Evolutionary conservation across 2,888 invertebrate genomes (phyloP), one percentile per base, ranked within the genome.

Genomic region (Lepidocyrtoides sp.): DNA sequence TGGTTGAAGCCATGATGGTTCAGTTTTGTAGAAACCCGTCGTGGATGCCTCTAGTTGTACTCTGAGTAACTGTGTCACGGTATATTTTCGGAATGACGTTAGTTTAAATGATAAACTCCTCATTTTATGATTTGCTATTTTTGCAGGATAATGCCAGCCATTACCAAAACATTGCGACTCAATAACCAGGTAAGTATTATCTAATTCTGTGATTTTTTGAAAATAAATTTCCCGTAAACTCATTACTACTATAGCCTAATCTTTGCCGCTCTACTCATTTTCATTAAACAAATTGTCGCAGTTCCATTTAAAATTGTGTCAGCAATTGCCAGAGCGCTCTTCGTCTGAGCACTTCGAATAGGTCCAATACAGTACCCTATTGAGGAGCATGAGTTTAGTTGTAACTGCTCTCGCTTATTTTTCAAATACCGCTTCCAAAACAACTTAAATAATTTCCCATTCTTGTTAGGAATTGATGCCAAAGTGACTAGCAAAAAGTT

Each of bases 361-460:
- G 44, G 69, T 17, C 84, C 84, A 29, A 69, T 0, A 17, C 10
- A n/a, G 17, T 84, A 84, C 0, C 84, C 84, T 29, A 69, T 51
- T 20, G 1, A 32, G 2, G 69, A n/a, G 14, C 84, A 84, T 0
- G 84, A 48, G 10, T 32, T 36, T 2, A 84, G 2, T n/a, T 51
- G 26, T 51, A 69, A 17, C 0, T 51, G 8, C 1, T 84, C 29
- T 10, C 1, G 0, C 20, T 29, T 66, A 2, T 0, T 17, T 14
- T 20, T 32, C 1, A 69, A n/a, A 32, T 57, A 66, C 0, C 51
- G 29, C 14, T 23, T 84, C 84, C 66, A 84, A 29, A 69, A 84
- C 10, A 23, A 10, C 4, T 48, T 84, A n/a, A 51, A 69, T 48
- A 2, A 1, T 20, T 51, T 66, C 32, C 69, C 69, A 29, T 84